These are phyloP conservation scores for Enteromius treurensis DNA, from an alignment of 2,797 vertebrate species.

Conservation along the genomic window DNA sequence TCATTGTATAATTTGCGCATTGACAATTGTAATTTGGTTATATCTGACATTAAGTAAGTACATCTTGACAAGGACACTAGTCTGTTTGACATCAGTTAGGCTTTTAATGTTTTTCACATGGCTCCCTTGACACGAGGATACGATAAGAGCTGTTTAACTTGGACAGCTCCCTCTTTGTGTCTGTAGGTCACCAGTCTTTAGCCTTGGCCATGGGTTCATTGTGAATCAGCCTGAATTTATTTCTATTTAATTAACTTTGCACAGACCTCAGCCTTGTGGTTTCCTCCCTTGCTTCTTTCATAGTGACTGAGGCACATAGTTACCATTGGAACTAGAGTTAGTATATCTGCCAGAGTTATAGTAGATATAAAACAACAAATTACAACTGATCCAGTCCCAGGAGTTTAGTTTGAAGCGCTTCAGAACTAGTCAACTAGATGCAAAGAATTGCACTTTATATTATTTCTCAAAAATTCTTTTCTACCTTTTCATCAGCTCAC, in stretches of 20 bases:
- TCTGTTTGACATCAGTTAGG: constrained; percentile 15
- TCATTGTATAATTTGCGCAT: constrained; percentile 2
- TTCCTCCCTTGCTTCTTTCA: neutral
- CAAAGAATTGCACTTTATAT: neutral
- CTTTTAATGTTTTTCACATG: constrained; percentile 14
- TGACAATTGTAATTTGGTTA: neutral
- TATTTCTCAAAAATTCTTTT: neutral
- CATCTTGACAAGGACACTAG: neutral
- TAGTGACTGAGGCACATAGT: neutral
- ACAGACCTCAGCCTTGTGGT: constrained; percentile 9
- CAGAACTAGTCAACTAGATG: neutral
- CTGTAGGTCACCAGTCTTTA: constrained; percentile 13
- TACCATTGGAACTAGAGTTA: neutral
- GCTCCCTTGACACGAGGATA: neutral
- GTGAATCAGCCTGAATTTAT: constrained; percentile 42
- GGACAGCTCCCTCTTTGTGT: neutral
- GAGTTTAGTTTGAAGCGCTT: neutral
- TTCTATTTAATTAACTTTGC: constrained; percentile 52
- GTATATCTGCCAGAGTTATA: neutral
- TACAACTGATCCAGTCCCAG: neutral
- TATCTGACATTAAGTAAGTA: neutral
- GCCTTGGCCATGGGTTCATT: constrained; percentile 25
- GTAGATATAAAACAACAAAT: neutral
- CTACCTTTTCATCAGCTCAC: constrained; percentile 3
- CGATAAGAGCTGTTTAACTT: constrained; percentile 12